These are phyloP conservation scores for Spheniscus mendiculus DNA, from an alignment of 2,113 vertebrate genomes.

Conservation along the genomic window DNA sequence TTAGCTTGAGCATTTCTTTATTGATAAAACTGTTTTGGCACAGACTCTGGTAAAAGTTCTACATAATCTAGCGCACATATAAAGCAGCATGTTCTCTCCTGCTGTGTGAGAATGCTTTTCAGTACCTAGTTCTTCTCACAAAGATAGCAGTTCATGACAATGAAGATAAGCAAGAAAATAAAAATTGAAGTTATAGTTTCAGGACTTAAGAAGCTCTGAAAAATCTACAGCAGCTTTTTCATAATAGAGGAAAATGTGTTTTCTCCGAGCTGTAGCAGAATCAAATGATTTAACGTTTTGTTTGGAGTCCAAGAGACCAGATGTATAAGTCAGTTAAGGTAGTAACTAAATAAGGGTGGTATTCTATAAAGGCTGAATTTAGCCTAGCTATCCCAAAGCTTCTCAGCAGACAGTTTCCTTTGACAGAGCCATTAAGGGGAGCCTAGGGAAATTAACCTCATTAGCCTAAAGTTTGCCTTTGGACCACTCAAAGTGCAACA, in stretches of 20 bases:
- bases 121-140: background rate
- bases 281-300: background rate
- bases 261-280: background rate
- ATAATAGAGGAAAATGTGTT: background rate
- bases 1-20: background rate
- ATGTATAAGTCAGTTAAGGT: slow-evolving; percentile 17
- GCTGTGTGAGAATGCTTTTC: background rate
- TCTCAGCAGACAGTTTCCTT: background rate
- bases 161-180: background rate
- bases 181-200: background rate
- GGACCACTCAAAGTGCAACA: background rate
- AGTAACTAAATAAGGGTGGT: slow-evolving; percentile 6
- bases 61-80: background rate
- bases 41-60: background rate
- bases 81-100: background rate
- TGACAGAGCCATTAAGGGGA: slow-evolving; percentile 20
- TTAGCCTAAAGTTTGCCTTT: slow-evolving; percentile 13
- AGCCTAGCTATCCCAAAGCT: background rate
- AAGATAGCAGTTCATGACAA: background rate
- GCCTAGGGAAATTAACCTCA: slow-evolving; percentile 28
- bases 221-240: background rate
- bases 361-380: slow-evolving; percentile 1
- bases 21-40: background rate
- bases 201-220: background rate
- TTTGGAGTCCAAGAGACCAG: slow-evolving; percentile 35